phyloP scores from a whole-genome alignment of 2,797 vertebrate genomes.

The Microhierax caerulescens region DNA sequence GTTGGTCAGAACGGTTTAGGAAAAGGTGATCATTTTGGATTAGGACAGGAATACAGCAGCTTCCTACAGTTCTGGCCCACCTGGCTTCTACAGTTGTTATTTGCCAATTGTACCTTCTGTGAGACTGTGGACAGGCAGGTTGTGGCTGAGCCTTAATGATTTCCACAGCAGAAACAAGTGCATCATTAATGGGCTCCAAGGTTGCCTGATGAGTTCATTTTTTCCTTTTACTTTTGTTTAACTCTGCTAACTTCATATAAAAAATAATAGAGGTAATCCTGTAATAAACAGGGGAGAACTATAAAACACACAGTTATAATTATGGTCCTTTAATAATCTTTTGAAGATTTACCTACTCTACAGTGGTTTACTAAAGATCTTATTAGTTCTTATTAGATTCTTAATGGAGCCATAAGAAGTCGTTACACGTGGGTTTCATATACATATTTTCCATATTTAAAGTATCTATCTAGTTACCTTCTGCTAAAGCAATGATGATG shows the following conservation, averaged over 20 bases:
- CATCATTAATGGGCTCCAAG: not conserved
- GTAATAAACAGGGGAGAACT: not conserved
- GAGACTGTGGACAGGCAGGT: not conserved
- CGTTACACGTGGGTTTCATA: not conserved
- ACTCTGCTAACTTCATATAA: not conserved
- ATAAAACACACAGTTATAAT: not conserved
- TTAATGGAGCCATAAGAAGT: not conserved
- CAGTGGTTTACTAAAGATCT: not conserved
- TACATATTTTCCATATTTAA: not conserved
- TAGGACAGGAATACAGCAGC: not conserved
- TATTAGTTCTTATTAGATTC: too few species aligned
- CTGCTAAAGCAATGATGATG: not conserved
- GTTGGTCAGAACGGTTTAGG: not conserved
- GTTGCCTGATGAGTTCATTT: not conserved
- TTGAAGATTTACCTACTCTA: not conserved
- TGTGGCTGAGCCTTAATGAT: not conserved
- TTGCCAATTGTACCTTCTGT: not conserved
- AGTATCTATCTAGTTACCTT: not conserved
- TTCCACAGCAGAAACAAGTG: not conserved
- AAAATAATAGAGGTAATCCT: not conserved
- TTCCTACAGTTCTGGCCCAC: not conserved
- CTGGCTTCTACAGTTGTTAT: not conserved
- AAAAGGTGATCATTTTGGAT: not conserved
- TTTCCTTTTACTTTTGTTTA: not conserved
- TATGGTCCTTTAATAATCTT: not conserved